These are phyloP conservation scores for Pampus argenteus DNA, from an alignment of 2,797 vertebrate species.

Conservation along the genomic window DNA sequence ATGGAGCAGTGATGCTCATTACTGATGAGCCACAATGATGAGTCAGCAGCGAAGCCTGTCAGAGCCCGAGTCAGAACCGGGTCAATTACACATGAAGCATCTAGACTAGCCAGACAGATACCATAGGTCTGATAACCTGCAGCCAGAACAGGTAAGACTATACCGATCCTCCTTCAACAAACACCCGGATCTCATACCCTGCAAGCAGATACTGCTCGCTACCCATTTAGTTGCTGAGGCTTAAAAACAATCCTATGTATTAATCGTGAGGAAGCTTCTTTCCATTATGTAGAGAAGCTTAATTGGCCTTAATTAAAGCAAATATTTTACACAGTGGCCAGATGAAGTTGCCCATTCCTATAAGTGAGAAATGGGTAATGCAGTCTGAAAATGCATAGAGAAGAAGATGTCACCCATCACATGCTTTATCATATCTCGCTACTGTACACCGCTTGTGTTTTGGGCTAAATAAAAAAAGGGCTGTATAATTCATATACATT, in stretches of 20 bases:
- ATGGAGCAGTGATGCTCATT: slow-evolving; percentile 62
- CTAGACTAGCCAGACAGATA: slow-evolving; percentile 29
- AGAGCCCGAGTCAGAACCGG: slow-evolving; percentile 48
- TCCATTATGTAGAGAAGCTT: slow-evolving; percentile 2
- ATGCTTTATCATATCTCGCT: slow-evolving; percentile 15
- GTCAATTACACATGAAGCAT: slow-evolving; percentile 61
- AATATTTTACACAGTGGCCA: slow-evolving; percentile 5
- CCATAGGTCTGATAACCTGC: slow-evolving; percentile 49
- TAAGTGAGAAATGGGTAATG: not conserved
- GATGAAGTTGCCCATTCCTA: slow-evolving; percentile 9
- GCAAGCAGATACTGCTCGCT: slow-evolving; percentile 15
- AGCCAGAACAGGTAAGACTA: slow-evolving; percentile 56
- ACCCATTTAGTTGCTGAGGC: slow-evolving; percentile 38
- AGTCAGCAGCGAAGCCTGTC: slow-evolving; percentile 68
- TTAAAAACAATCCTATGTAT: slow-evolving; percentile 12
- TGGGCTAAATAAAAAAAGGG: slow-evolving; percentile 16
- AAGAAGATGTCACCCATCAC: slow-evolving; percentile 1
- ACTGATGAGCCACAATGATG: slow-evolving; percentile 53
- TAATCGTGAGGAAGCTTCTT: not conserved
- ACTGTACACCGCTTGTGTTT: slow-evolving; percentile 19
- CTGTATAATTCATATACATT: slow-evolving; percentile 85
- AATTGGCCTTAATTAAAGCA: not conserved
- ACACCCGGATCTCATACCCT: slow-evolving; percentile 48
- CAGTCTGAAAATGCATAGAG: not conserved
- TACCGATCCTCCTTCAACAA: slow-evolving; percentile 35